phyloP scores from a whole-genome alignment of 2,797 vertebrate genomes.

The Notolabrus celidotus region DNA sequence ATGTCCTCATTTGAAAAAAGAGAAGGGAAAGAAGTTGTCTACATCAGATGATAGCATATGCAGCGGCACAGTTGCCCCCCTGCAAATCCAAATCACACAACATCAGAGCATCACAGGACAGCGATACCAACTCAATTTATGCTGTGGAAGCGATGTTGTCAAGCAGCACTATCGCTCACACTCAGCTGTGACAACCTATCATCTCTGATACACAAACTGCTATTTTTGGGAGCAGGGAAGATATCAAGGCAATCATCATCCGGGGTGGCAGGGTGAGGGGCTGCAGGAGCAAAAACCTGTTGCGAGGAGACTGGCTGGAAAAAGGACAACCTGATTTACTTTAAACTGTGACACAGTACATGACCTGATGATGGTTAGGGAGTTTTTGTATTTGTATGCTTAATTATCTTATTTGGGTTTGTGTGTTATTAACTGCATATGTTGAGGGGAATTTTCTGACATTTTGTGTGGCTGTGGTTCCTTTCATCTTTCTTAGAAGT shows the following conservation, averaged over 20 bases:
- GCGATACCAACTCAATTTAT: constrained; percentile 46
- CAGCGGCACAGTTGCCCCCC: constrained; percentile 6
- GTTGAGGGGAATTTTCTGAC: too few relatives aligned
- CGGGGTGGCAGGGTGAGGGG: constrained; percentile 31
- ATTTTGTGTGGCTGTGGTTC: too few relatives aligned
- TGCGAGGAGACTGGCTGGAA: neutral
- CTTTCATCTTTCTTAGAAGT: too few relatives aligned
- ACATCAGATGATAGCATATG: constrained; percentile 32
- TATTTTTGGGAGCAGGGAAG: constrained; percentile 38
- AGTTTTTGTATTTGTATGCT: too few relatives aligned
- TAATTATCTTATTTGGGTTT: too few relatives aligned
- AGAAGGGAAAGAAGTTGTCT: constrained; percentile 6
- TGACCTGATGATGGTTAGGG: neutral
- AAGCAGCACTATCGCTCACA: constrained; percentile 71
- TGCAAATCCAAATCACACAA: constrained; percentile 25
- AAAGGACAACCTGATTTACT: neutral
- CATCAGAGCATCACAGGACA: constrained; percentile 34
- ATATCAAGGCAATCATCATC: constrained; percentile 68
- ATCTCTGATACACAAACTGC: constrained; percentile 58
- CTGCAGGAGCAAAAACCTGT: constrained; percentile 14
- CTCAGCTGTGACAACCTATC: constrained; percentile 77
- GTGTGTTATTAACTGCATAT: too few relatives aligned
- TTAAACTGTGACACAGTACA: neutral
- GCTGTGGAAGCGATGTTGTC: constrained; percentile 58
- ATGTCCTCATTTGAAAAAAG: neutral